Conservation (phyloP, 2,888 invertebrate species). For the Epirrhoe tristata region DNA sequence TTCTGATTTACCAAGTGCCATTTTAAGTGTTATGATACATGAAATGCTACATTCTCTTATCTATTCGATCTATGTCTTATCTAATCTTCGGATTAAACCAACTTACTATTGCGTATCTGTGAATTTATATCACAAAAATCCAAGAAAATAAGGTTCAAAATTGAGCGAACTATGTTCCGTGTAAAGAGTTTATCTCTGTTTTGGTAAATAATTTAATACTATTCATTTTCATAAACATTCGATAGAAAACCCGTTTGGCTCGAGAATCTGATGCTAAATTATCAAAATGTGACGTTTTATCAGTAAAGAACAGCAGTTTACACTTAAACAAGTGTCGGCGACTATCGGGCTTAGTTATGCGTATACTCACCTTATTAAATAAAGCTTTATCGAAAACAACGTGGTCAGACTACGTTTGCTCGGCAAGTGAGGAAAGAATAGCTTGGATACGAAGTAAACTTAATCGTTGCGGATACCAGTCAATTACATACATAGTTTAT, state of each 20-base stretch:
- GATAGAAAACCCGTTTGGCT: conserved; percentile 60
- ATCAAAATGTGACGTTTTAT: conserved; percentile 82
- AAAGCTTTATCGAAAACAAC: conserved; percentile 69
- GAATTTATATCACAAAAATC: conserved; percentile 10
- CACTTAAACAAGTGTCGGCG: conserved; percentile 81
- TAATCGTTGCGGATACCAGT: too few species aligned
- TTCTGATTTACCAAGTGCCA: conserved; percentile 37
- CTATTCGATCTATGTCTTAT: conserved; percentile 43
- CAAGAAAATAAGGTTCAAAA: conserved; percentile 26
- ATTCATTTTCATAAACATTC: conserved; percentile 59
- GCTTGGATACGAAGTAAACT: conserved; percentile 45
- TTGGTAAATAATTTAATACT: conserved; percentile 58
- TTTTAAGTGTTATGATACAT: conserved; percentile 43
- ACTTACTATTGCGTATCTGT: conserved; percentile 29
- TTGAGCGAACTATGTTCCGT: conserved; percentile 8
- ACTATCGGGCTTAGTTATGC: conserved; percentile 72
- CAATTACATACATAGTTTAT: too few species aligned
- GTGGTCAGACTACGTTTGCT: conserved; percentile 46
- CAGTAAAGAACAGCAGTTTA: conserved; percentile 81
- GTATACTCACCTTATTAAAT: conserved; percentile 79
- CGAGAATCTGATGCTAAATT: conserved; percentile 68
- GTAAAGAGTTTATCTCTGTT: conserved; percentile 42
- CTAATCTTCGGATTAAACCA: conserved; percentile 36
- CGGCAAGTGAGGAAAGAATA: conserved; percentile 44
- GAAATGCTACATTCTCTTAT: conserved; percentile 44